Conservation (phyloP, 2,113 vertebrate species). For the Sterrhoptilus dennistouni region DNA sequence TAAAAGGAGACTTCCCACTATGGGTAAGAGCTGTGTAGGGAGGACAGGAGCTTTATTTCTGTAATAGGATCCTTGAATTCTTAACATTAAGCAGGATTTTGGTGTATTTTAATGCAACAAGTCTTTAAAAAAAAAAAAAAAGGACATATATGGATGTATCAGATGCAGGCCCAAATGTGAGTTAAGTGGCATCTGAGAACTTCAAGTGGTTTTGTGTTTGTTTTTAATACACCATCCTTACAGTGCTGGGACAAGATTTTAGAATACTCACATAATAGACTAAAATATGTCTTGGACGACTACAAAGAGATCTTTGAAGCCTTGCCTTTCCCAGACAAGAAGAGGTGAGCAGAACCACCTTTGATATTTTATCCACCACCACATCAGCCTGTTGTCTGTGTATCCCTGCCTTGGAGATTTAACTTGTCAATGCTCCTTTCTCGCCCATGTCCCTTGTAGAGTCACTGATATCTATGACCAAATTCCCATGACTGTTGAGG, state of each 20-base stretch:
- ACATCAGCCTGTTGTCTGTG: neutral
- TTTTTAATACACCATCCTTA: neutral
- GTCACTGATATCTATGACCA: conserved; percentile 68
- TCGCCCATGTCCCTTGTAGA: conserved; percentile 14
- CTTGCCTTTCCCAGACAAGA: conserved; percentile 76
- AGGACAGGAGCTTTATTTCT: neutral
- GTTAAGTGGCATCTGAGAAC: neutral
- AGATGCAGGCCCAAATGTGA: neutral
- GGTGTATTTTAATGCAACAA: neutral
- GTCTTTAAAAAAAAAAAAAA: neutral
- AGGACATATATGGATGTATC: neutral
- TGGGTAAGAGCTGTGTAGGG: neutral
- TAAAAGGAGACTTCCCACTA: neutral
- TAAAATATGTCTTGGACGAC: neutral
- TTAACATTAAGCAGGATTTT: neutral
- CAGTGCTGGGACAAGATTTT: neutral
- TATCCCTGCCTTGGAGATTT: neutral
- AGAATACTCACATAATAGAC: neutral
- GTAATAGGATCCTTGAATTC: neutral
- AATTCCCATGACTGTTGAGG: conserved; percentile 62
- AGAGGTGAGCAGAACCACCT: conserved; percentile 76
- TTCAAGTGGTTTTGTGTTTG: neutral
- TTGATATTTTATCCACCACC: neutral
- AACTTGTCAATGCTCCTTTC: neutral
- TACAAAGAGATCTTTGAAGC: conserved; percentile 71